phyloP scores from a whole-genome alignment of 2,113 vertebrate genomes.

The Nothobranchius kuhntae region DNA sequence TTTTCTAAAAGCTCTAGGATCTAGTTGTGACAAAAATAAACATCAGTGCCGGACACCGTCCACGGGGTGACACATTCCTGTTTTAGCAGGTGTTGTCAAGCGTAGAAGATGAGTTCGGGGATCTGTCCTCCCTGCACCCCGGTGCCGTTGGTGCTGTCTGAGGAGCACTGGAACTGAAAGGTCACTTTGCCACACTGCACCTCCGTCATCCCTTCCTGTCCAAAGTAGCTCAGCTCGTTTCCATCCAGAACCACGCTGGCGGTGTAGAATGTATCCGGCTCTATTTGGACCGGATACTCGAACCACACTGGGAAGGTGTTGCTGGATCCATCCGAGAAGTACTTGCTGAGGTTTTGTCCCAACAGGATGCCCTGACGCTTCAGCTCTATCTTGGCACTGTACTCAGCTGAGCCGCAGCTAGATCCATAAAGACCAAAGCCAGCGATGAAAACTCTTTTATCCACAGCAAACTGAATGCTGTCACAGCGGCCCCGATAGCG shows the following conservation, averaged over 20 bases:
- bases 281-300: constrained; percentile 95
- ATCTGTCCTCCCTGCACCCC: constrained; percentile 98
- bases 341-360: constrained; percentile 95
- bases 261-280: constrained; percentile 97
- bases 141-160: constrained; percentile 97
- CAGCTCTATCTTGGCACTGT: constrained; percentile 95
- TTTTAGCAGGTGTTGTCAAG: constrained; percentile 75
- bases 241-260: constrained; percentile 95
- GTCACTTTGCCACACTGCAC: constrained; percentile 97
- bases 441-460: constrained; percentile 94
- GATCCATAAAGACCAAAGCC: constrained; percentile 96
- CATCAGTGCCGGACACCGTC: constrained; percentile 45
- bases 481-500: constrained; percentile 95
- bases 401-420: constrained; percentile 95
- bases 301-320: constrained; percentile 97
- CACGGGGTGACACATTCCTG: constrained; percentile 37
- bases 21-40: constrained; percentile 63
- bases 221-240: constrained; percentile 96
- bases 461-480: constrained; percentile 97
- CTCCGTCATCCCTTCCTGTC: constrained; percentile 98
- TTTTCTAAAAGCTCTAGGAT: constrained; percentile 35
- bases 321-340: constrained; percentile 97
- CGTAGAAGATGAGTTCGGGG: constrained; percentile 97
- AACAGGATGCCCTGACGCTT: constrained; percentile 93
- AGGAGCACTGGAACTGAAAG: constrained; percentile 98